These are phyloP conservation scores for Nestor notabilis DNA, from an alignment of 2,113 vertebrate genomes.

Conservation along the genomic window DNA sequence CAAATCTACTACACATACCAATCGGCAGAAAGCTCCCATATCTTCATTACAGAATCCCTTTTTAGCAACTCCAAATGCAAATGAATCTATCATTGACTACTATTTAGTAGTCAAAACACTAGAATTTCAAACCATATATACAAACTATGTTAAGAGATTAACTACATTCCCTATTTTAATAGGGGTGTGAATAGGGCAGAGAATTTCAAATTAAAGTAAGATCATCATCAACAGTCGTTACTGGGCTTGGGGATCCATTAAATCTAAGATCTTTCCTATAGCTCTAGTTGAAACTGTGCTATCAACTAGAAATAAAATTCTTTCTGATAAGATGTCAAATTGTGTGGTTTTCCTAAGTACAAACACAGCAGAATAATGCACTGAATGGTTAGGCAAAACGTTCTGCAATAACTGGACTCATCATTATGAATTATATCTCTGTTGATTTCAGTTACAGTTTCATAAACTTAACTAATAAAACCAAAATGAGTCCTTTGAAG, in stretches of 20 bases:
- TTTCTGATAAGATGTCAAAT: neutral
- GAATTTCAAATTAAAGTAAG: neutral
- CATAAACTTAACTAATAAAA: neutral
- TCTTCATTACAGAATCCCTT: neutral
- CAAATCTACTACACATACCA: neutral
- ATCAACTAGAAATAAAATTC: neutral
- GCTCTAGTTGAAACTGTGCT: neutral
- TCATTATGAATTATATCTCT: neutral
- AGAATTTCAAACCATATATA: neutral
- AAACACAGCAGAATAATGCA: neutral
- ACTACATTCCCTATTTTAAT: neutral
- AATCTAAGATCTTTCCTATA: neutral
- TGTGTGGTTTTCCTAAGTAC: neutral
- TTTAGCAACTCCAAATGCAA: neutral
- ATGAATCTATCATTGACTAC: neutral
- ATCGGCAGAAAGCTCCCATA: neutral
- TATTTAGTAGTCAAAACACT: neutral
- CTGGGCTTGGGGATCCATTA: neutral
- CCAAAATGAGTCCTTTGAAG: neutral
- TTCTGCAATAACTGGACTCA: neutral
- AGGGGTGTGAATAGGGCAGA: neutral
- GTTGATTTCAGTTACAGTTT: neutral
- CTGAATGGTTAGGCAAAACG: neutral
- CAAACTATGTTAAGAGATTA: neutral
- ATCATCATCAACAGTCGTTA: neutral